Conservation (phyloP, 1,140 invertebrate species). For the Micrasema longulum region DNA sequence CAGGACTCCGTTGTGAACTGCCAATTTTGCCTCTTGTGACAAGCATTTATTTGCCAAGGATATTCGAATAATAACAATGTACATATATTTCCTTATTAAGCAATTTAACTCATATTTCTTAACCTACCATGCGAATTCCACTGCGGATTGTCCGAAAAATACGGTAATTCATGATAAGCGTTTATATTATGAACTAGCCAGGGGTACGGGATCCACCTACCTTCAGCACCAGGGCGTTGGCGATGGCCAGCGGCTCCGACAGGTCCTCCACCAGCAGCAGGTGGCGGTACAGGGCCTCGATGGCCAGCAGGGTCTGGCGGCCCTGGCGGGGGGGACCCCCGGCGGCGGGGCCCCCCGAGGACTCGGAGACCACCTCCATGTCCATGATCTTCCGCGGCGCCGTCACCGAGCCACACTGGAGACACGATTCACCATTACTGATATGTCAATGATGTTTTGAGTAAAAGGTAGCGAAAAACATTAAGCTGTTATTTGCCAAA, state of each 20-base stretch:
- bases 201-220: constrained; percentile 50
- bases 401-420: constrained; percentile 87
- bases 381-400: constrained; percentile 94
- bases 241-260: constrained; percentile 77
- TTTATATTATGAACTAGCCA: background rate
- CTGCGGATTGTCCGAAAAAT: too few species aligned
- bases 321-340: constrained; percentile 70
- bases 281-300: constrained; percentile 80
- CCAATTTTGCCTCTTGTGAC: too few species aligned
- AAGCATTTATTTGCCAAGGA: too few species aligned
- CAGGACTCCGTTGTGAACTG: too few species aligned
- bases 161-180: background rate
- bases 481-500: background rate
- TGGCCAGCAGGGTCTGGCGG: constrained; percentile 82
- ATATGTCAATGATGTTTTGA: background rate
- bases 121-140: too few species aligned
- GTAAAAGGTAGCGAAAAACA: background rate
- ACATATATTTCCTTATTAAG: too few species aligned
- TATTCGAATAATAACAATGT: too few species aligned
- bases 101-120: too few species aligned
- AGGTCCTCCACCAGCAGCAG: constrained; percentile 80
- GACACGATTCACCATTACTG: background rate
- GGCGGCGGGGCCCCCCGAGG: constrained; percentile 68
- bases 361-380: constrained; percentile 79
- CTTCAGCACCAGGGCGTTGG: constrained; percentile 72